Conservation (phyloP, 2,113 vertebrate species). For the Hypanus sabinus region DNA sequence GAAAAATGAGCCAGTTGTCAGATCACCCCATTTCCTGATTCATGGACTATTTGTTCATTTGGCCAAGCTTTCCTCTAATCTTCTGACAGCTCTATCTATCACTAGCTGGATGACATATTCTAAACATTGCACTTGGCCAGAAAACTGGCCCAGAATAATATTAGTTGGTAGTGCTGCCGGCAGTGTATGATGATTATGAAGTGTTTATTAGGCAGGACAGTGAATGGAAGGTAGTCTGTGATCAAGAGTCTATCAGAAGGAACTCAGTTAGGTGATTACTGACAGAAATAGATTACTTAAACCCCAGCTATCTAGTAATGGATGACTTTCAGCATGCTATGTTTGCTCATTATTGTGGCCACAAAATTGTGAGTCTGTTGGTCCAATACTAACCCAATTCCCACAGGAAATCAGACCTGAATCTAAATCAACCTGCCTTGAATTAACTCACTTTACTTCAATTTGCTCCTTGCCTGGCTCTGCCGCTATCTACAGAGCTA, state of each 20-base stretch:
- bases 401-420: constrained; percentile 31
- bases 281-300: constrained; percentile 32
- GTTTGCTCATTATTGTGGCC: not conserved
- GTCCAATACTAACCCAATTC: not conserved
- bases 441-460: constrained; percentile 30
- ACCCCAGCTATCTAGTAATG: not conserved
- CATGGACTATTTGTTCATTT: constrained; percentile 34
- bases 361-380: constrained; percentile 12
- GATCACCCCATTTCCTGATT: constrained; percentile 16
- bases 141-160: not conserved
- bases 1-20: constrained; percentile 1
- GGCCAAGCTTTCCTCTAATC: not conserved
- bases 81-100: constrained; percentile 26
- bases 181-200: not conserved
- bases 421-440: constrained; percentile 11
- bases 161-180: not conserved
- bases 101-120: not conserved
- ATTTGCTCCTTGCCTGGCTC: not conserved
- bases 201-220: constrained; percentile 15
- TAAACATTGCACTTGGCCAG: not conserved
- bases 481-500: not conserved
- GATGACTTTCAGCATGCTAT: not conserved
- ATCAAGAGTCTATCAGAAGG: constrained; percentile 24
- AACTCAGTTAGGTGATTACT: constrained; percentile 31
- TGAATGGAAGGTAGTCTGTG: not conserved